Evolutionary conservation across 2,113 vertebrate genomes (phyloP).

Genomic region (Anseranas semipalmata): DNA sequence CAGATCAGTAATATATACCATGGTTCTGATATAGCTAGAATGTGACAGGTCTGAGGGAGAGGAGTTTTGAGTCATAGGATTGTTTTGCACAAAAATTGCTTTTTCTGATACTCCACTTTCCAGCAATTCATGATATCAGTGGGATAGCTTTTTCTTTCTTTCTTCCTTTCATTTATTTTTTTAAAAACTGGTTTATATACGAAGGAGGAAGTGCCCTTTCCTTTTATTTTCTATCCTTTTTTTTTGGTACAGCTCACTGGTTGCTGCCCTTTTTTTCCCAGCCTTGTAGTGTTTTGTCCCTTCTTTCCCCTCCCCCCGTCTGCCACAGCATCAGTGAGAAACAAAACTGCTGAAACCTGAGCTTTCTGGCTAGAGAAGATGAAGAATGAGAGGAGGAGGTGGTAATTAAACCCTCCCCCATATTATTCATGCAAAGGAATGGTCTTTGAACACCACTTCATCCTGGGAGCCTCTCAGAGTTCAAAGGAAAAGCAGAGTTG

Average conservation of each 20-base stretch:
- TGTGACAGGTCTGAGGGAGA: background rate
- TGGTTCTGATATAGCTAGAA: background rate
- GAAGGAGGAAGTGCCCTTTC: background rate
- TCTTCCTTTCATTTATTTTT: no score
- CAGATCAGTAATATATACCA: background rate
- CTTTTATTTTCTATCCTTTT: background rate
- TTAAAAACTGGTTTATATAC: background rate
- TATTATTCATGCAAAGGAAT: constrained; percentile 71
- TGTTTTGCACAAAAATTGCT: background rate
- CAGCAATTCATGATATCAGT: background rate
- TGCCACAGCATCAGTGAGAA: constrained; percentile 44
- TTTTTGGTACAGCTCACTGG: constrained; percentile 35
- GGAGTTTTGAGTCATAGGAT: background rate
- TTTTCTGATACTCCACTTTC: background rate
- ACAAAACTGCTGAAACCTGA: constrained; percentile 70
- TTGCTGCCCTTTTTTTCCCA: constrained; percentile 44
- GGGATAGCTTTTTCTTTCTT: background rate
- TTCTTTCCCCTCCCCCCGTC: constrained; percentile 36
- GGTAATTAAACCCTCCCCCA: constrained; percentile 71
- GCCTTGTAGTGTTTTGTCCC: constrained; percentile 34
- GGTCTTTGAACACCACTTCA: constrained; percentile 71
- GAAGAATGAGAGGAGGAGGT: constrained; percentile 68
- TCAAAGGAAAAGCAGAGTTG: constrained; percentile 68
- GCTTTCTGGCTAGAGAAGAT: constrained; percentile 52
- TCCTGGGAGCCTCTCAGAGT: constrained; percentile 59